Conservation (phyloP, 2,113 vertebrate genomes). For the Rhinolophus sinicus region DNA sequence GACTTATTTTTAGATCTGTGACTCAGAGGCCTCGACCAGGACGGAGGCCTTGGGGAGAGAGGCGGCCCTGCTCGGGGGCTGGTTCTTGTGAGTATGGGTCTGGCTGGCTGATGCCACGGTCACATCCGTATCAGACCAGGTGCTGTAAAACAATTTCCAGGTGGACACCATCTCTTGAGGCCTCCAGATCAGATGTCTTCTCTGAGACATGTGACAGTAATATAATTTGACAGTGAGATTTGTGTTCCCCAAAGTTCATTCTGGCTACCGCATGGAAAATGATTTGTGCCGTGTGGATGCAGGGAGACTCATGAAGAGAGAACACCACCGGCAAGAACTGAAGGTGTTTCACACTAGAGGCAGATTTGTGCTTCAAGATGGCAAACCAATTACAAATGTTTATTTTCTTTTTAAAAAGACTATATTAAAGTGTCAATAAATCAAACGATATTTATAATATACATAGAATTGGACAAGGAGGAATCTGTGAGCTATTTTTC, state of each 20-base stretch:
- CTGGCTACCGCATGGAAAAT: background rate
- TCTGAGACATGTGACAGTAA: background rate
- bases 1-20: constrained; percentile 67
- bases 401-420: background rate
- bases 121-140: background rate
- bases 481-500: constrained; percentile 22
- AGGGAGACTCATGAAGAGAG: background rate
- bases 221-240: background rate
- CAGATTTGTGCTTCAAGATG: background rate
- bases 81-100: background rate
- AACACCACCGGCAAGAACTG: background rate
- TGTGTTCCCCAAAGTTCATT: background rate
- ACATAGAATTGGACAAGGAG: background rate
- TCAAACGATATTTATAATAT: background rate
- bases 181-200: background rate
- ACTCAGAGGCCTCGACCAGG: constrained; percentile 28
- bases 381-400: background rate
- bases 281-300: background rate
- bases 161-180: background rate
- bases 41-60: background rate
- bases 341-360: background rate
- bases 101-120: background rate
- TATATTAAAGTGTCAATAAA: background rate
- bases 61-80: background rate
- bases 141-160: background rate